Evolutionary conservation across 2,113 vertebrate genomes (phyloP), one percentile per base, ranked within the genome.

Genomic region (Artemisiospiza belli): DNA sequence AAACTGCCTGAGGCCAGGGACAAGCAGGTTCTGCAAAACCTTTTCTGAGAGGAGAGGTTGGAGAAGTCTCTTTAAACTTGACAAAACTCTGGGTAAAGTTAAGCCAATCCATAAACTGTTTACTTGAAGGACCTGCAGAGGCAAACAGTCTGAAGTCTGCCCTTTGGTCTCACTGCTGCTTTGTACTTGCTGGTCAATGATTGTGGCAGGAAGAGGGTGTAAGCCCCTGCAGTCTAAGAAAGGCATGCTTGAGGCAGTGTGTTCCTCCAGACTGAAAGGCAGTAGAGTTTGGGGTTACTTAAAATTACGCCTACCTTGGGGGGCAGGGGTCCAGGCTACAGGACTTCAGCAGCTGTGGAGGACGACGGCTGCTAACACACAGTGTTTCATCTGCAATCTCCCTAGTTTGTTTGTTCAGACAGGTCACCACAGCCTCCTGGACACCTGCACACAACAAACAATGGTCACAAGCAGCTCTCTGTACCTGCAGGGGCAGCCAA

Each of bases 401-500:
- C 91, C 98, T 97, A 15, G 98, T 99, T 97, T 99, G 99, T 97
- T 99, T 99, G 98, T 99, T 99, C 96, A 99, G 97, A 96, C 99
- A 99, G 95, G 99, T 98, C 89, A 99, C 98, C 94, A 99, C 98
- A 25, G 99, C 98, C 97, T 99, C 99, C 97, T 99, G 99, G 96
- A 99, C 97, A 97, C 99, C 99, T 99, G 97, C 73, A 87, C 64
- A 95, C 47, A 96, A 91, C 90, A 97, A 80, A 15, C 5, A 61
- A 92, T 23, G 35, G 72, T 98, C 96, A 98, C 83, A 93, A 75
- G 15, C 89, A 85, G 82, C 57, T 75, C 55, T 78, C n/a, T 1
- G 0, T 44, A 70, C 5, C 10, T 28, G 15, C 33, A 39, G 10
- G 43, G 51, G 9, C 68, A 94, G 93, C 70, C 12, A 28, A 59